Conservation (phyloP, 2,888 invertebrate species). For the Phyllotreta striolata region DNA sequence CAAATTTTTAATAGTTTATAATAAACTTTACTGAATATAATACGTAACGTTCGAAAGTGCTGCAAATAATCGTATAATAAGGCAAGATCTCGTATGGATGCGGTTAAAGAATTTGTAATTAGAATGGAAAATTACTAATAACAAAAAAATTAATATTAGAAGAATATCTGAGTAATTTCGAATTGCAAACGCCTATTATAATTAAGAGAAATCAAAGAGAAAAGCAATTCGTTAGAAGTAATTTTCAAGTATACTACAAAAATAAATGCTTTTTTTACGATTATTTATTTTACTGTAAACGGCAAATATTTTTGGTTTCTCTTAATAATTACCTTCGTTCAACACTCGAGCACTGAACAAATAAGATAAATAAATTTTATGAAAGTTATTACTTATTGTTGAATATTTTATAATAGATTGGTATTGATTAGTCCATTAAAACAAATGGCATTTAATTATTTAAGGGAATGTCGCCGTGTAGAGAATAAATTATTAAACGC, state of each 20-base stretch:
- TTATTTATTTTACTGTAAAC: constrained; percentile 10
- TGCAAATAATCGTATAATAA: no score
- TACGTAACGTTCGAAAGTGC: no score
- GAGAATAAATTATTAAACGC: no score
- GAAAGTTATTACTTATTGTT: constrained; percentile 1
- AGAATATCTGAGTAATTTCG: constrained; percentile 7
- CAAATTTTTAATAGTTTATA: no score
- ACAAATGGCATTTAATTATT: no score
- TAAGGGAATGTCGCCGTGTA: no score
- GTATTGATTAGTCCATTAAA: no score
- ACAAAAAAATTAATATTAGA: constrained; percentile 7
- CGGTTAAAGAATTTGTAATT: not conserved
- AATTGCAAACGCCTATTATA: constrained; percentile 6
- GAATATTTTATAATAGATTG: no score
- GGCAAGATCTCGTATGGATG: no score
- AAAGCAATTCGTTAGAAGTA: constrained; percentile 9
- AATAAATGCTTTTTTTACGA: constrained; percentile 12
- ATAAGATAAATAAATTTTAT: constrained; percentile 9
- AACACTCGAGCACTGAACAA: not conserved
- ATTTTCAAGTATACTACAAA: constrained; percentile 10
- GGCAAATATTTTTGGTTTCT: constrained; percentile 19
- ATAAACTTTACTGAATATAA: no score
- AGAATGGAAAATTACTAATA: constrained; percentile 8
- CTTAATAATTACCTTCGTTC: constrained; percentile 9
- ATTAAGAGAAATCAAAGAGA: constrained; percentile 20